A percentile compares a stretch with the other conserved stretches of the same genome.
These are phyloP conservation scores for Riparia riparia DNA, from an alignment of 2,113 vertebrate genomes.

Conservation along the genomic window DNA sequence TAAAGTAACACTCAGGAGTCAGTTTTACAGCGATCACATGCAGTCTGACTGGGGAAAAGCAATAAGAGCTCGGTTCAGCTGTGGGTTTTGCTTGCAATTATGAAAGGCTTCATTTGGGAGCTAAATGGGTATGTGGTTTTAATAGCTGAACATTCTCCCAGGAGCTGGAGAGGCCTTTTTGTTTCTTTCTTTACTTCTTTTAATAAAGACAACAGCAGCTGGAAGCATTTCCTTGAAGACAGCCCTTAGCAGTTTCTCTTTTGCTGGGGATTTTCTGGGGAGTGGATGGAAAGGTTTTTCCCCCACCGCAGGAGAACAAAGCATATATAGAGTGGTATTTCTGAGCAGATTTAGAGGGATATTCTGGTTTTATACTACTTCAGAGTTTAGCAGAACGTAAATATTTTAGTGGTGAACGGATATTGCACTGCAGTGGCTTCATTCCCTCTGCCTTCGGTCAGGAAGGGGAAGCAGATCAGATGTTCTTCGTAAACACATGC, in stretches of 20 bases:
- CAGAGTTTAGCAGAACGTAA: neutral
- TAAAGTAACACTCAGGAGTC: neutral
- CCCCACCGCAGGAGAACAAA: neutral
- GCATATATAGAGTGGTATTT: neutral
- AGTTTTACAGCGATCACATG: neutral
- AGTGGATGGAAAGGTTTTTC: neutral
- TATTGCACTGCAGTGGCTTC: rapidly evolving
- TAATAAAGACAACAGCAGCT: constrained; percentile 48
- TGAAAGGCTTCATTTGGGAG: constrained; percentile 39
- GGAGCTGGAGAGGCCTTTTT: neutral
- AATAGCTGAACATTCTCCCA: constrained; percentile 47
- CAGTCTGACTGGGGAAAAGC: constrained; percentile 2
- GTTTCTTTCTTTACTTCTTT: constrained; percentile 45
- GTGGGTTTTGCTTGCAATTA: constrained; percentile 48
- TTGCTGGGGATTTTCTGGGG: neutral
- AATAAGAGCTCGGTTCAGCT: constrained; percentile 3
- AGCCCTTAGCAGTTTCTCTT: neutral
- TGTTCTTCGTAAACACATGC: rapidly evolving
- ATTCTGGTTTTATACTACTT: neutral
- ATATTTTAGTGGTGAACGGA: neutral
- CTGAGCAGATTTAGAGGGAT: neutral
- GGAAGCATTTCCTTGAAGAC: constrained; percentile 30
- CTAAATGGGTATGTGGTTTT: constrained; percentile 19
- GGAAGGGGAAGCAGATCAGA: neutral
- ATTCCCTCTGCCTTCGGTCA: neutral